Base-by-base conservation (phyloP, 1,140 invertebrate genomes). In the Cepaea nemoralis region DNA sequence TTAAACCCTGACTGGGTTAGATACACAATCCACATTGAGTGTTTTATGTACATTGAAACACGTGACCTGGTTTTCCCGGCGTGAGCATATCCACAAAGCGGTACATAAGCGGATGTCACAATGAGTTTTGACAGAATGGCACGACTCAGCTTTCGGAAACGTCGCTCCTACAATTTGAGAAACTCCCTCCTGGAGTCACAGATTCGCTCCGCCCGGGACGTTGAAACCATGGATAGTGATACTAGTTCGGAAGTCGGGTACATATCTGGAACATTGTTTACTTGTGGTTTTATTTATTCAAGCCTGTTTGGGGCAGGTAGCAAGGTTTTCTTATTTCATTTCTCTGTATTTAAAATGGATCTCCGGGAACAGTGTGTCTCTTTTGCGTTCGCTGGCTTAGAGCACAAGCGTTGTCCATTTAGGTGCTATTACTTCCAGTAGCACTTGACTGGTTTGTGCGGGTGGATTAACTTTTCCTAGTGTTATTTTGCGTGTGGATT, bases 201-300 rank as follows among this genome's bases (percentile, higher is more conserved):
- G 24, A 50, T 75, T 50, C 6, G 2, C 39, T 22, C 6, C 12
- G 39, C 6, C 16, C 31, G 19, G 55, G 75, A 77, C 66, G 3
- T 31, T 40, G 73, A 75, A 12, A 24, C 27, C 1, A 55, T 48
- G 40, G 75, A 77, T 33, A 77, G 75, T 39, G 75, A 77, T 16
- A 77, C 75, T 1, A 45, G 75, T 19, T 77, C 75, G n/a, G 75
- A 77, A 35, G 3, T 39, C 8, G 33, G 75, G 75, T 77, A 59
- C 22, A 6, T 71, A 39, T n/a, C n/a, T n/a, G n/a, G n/a, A n/a
- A n/a, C n/a, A n/a, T n/a, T n/a, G n/a, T n/a, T n/a, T n/a, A n/a
- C n/a, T n/a, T n/a, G n/a, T n/a, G n/a, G n/a, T n/a, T n/a, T n/a
- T n/a, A n/a, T n/a, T n/a, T n/a, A n/a, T n/a, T n/a, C n/a, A n/a